Conservation (phyloP, 2,797 vertebrate species). For the Centroberyx gerrardi region DNA sequence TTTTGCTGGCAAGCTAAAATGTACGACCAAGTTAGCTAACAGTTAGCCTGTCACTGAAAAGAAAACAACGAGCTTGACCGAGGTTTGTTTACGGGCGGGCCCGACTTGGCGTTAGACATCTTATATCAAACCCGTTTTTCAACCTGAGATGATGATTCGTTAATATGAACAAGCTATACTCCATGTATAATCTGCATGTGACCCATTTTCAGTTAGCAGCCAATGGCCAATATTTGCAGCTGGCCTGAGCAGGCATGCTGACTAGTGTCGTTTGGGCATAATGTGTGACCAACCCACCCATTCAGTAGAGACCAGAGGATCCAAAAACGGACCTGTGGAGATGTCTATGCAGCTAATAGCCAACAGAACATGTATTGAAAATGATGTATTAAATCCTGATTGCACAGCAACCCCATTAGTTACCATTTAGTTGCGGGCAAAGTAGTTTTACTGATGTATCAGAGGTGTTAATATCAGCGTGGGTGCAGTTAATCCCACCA, state of each 20-base stretch:
- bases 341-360: neutral
- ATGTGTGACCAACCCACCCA: neutral
- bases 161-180: neutral
- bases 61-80: slow-evolving; percentile 32
- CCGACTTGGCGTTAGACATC: fast-evolving
- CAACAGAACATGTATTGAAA: too few relatives aligned
- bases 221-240: neutral
- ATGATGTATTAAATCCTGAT: neutral
- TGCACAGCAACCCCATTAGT: neutral
- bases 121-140: fast-evolving
- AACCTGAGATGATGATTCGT: neutral
- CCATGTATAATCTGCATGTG: neutral
- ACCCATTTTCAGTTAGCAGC: slow-evolving; percentile 12
- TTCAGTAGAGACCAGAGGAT: neutral
- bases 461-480: neutral
- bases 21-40: slow-evolving; percentile 9
- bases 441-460: neutral
- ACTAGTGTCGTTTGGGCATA: neutral
- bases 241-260: slow-evolving; percentile 15
- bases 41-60: slow-evolving; percentile 42
- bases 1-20: slow-evolving; percentile 4
- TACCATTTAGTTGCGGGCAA: neutral
- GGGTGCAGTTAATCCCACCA: neutral
- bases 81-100: slow-evolving; percentile 42
- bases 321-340: neutral